Evolutionary conservation across 2,113 vertebrate species (phyloP).

Genomic region (Sorex araneus): DNA sequence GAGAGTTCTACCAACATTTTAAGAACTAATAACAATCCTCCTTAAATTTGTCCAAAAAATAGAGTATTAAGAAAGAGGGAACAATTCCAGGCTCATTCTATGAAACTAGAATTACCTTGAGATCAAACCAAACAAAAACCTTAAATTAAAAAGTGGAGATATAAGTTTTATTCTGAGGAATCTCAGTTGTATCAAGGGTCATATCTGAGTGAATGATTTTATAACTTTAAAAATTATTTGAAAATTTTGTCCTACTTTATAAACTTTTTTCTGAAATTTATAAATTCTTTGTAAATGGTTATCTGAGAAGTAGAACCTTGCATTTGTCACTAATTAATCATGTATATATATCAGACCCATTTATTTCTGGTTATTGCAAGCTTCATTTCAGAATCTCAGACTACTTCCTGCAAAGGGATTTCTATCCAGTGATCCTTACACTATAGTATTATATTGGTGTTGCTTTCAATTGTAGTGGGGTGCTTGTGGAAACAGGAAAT

Average conservation of each 20-base stretch:
- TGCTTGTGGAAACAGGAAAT: conserved; percentile 54
- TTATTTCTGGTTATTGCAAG: not conserved
- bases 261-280: not conserved
- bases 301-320: not conserved
- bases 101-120: too few relatives aligned
- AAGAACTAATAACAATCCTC: too few relatives aligned
- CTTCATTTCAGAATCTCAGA: conserved; percentile 22
- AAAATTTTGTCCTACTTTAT: not conserved
- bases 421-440: not conserved
- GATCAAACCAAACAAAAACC: not conserved
- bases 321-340: not conserved
- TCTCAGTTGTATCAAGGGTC: not conserved
- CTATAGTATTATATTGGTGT: not conserved
- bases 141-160: not conserved
- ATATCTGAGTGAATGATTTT: conserved; percentile 24
- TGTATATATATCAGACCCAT: not conserved
- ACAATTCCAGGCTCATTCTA: too few relatives aligned
- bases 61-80: too few relatives aligned
- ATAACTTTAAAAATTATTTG: not conserved
- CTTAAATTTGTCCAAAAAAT: too few relatives aligned
- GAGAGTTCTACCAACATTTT: too few relatives aligned
- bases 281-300: not conserved
- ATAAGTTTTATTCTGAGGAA: not conserved
- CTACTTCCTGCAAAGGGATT: not conserved
- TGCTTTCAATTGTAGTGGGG: not conserved